Percentiles rank a stretch among this genome's conserved stretches.
phyloP scores from a whole-genome alignment of 1,140 invertebrate species.

The Drosophila nigrodunni region DNA sequence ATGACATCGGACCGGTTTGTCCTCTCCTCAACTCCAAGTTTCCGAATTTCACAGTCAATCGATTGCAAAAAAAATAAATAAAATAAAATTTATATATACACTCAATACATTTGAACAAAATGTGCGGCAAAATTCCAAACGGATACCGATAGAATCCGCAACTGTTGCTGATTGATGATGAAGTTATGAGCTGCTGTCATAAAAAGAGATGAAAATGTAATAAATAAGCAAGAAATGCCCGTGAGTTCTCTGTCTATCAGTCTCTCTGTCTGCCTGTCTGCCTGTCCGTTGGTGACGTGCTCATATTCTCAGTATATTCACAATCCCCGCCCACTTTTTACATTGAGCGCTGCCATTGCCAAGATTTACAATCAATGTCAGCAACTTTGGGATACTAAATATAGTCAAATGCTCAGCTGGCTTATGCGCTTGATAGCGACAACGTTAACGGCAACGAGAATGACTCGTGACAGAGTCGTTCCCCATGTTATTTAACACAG shows the following conservation, averaged over 20 bases:
- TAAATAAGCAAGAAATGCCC: slow-evolving; percentile 10
- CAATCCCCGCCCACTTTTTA: slow-evolving; percentile 32
- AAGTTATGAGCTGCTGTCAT: slow-evolving; percentile 41
- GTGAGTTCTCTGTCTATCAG: not conserved
- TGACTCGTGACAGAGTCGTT: slow-evolving; percentile 45
- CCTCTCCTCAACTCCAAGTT: slow-evolving; percentile 3
- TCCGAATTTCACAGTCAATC: slow-evolving; percentile 43
- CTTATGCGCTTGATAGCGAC: slow-evolving; percentile 41
- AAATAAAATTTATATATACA: not conserved
- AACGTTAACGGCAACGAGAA: not conserved
- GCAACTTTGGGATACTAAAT: slow-evolving; percentile 58
- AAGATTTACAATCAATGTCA: slow-evolving; percentile 68
- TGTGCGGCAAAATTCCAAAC: slow-evolving; percentile 22
- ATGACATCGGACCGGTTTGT: slow-evolving; percentile 74
- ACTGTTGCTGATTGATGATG: slow-evolving; percentile 31
- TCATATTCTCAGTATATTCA: not conserved
- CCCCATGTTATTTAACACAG: slow-evolving; percentile 35
- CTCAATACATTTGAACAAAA: too few relatives aligned
- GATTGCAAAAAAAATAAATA: slow-evolving; percentile 12
- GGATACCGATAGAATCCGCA: slow-evolving; percentile 32
- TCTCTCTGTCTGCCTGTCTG: not conserved
- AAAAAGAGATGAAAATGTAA: slow-evolving; percentile 15
- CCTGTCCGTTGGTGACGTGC: slow-evolving; percentile 11
- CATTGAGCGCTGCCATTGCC: slow-evolving; percentile 56
- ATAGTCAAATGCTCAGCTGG: slow-evolving; percentile 44